Conservation (phyloP, 2,888 invertebrate genomes). For the Aleiodes testaceus region DNA sequence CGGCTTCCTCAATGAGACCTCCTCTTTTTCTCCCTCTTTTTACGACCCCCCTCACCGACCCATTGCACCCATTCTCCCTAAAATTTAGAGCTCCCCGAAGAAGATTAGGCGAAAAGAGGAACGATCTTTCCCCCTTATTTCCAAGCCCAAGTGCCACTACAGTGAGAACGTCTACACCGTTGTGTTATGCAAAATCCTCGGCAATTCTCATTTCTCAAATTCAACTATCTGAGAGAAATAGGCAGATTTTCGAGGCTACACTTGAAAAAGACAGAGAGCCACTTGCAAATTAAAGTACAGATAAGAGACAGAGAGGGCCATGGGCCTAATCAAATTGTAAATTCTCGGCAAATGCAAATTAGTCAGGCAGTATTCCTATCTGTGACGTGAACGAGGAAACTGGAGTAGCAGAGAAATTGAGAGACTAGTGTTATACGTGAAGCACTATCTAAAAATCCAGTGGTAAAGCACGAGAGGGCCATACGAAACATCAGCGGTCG, state of each 20-base stretch:
- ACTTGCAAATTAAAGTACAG: conserved; percentile 15
- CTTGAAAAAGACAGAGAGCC: conserved; percentile 38
- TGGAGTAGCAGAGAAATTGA: conserved; percentile 33
- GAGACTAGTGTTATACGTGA: conserved; percentile 35
- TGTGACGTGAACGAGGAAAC: conserved; percentile 27
- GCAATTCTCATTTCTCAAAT: conserved; percentile 52
- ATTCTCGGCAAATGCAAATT: conserved; percentile 71
- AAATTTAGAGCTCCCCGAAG: conserved; percentile 33
- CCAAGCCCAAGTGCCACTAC: too few relatives aligned
- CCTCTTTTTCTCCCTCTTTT: not conserved
- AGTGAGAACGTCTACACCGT: conserved; percentile 3
- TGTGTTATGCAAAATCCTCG: conserved; percentile 50
- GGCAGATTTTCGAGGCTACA: conserved; percentile 21
- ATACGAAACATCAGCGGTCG: conserved; percentile 50
- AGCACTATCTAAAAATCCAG: conserved; percentile 34
- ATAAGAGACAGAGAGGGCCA: conserved; percentile 30
- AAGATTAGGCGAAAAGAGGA: conserved; percentile 21
- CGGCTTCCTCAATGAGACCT: not conserved
- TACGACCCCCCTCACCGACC: not conserved
- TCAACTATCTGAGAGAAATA: conserved; percentile 42
- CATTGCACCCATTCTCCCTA: not conserved
- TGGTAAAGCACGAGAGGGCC: conserved; percentile 1
- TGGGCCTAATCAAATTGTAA: conserved; percentile 69
- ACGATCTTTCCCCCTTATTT: not conserved
- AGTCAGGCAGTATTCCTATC: conserved; percentile 52